These are phyloP conservation scores for Onychomys arenicola DNA, from an alignment of 2,797 vertebrate genomes.

Conservation along the genomic window DNA sequence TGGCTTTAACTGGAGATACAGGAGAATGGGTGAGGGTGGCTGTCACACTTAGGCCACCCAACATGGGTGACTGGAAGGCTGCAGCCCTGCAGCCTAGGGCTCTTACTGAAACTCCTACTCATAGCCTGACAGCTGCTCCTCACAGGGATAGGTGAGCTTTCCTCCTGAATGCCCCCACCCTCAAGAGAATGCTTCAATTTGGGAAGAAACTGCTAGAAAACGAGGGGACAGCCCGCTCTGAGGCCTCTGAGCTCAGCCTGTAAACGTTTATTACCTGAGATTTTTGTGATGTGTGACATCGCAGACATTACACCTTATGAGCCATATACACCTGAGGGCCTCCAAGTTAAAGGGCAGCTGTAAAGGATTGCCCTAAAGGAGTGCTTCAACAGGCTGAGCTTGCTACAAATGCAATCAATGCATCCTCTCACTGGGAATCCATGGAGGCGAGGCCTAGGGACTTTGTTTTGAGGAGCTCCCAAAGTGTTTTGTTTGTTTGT, in stretches of 20 bases:
- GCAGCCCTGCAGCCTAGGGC: neutral
- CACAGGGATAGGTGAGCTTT: neutral
- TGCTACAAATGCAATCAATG: neutral
- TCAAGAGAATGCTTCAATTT: neutral
- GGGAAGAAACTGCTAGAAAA: neutral
- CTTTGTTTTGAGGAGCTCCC: neutral
- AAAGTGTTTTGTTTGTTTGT: neutral
- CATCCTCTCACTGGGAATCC: neutral
- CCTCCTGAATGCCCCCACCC: neutral
- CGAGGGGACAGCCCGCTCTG: neutral
- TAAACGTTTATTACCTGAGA: neutral
- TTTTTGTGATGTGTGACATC: neutral
- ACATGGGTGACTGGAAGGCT: neutral
- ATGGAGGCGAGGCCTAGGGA: neutral
- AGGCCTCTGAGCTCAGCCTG: neutral
- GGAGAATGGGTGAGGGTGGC: neutral
- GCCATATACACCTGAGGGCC: neutral
- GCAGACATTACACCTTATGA: neutral
- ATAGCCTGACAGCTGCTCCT: neutral
- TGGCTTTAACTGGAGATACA: neutral
- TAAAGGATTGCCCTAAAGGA: neutral
- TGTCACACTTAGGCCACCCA: neutral
- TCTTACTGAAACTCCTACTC: neutral
- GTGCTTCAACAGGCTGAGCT: neutral
- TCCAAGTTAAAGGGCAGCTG: neutral